Conservation (phyloP, 2,888 invertebrate species). For the Lithophane leautieri region DNA sequence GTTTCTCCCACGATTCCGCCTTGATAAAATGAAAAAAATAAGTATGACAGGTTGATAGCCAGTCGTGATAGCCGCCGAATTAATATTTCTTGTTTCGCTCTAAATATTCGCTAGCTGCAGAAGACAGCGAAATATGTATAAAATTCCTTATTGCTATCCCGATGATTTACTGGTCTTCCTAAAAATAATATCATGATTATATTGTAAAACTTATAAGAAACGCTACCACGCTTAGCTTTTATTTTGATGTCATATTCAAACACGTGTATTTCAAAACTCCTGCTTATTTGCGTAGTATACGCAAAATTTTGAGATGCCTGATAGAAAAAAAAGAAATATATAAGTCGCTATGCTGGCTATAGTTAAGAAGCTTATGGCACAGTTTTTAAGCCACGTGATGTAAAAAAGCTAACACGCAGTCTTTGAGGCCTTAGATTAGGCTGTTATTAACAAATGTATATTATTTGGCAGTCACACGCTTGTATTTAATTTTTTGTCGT, state of each 20-base stretch:
- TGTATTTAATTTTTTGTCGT: conserved; percentile 18
- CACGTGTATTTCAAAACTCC: background rate
- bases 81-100: background rate
- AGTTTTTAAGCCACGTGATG: background rate
- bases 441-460: conserved; percentile 7
- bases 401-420: conserved; percentile 24
- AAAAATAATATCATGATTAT: background rate
- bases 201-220: background rate
- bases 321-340: background rate
- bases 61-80: background rate
- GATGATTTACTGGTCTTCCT: background rate
- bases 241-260: background rate
- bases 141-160: background rate
- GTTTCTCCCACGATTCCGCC: background rate
- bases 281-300: conserved; percentile 10
- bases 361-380: background rate
- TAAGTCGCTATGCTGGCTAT: too few relatives aligned
- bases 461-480: conserved; percentile 9
- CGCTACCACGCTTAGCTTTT: conserved; percentile 25
- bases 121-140: background rate
- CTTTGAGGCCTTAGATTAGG: conserved; percentile 14
- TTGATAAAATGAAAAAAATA: background rate
- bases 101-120: background rate
- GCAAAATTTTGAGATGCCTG: conserved; percentile 14
- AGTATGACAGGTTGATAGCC: background rate